Evolutionary conservation across 2,113 vertebrate species (phyloP).

Genomic region (Eidolon helvum): DNA sequence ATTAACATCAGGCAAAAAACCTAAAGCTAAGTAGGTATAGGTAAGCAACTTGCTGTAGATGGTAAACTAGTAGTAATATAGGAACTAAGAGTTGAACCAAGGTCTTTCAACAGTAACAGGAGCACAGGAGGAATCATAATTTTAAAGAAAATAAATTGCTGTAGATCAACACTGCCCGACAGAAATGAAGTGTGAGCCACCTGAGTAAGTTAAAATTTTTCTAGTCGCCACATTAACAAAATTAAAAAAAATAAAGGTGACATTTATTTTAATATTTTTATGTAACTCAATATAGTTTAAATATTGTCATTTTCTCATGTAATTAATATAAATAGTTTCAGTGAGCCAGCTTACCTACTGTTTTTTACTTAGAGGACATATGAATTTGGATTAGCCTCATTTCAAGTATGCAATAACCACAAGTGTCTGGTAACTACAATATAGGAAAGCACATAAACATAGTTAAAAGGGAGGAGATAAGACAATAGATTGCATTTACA

Average conservation of each 20-base stretch:
- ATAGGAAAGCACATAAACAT: fast-evolving
- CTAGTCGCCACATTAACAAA: neutral
- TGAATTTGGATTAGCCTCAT: neutral
- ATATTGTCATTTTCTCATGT: neutral
- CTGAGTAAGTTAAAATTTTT: neutral
- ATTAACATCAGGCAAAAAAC: neutral
- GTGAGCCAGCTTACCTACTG: neutral
- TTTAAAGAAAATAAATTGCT: neutral
- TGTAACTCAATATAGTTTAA: neutral
- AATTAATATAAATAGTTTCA: neutral
- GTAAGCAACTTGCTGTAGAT: neutral
- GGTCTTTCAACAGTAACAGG: neutral
- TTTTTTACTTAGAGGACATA: neutral
- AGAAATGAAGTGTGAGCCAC: neutral
- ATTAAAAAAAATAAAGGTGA: neutral
- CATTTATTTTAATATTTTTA: neutral
- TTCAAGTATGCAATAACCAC: neutral
- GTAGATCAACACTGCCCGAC: neutral
- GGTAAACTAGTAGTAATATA: neutral
- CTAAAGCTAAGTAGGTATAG: neutral
- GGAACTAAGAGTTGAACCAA: neutral
- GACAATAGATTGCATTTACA: neutral
- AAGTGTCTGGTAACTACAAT: fast-evolving
- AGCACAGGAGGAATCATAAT: neutral
- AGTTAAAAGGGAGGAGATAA: neutral